Percentiles rank a stretch among this genome's conserved stretches.
phyloP scores from a whole-genome alignment of 2,888 invertebrate genomes.

The Barypeithes pellucidus region DNA sequence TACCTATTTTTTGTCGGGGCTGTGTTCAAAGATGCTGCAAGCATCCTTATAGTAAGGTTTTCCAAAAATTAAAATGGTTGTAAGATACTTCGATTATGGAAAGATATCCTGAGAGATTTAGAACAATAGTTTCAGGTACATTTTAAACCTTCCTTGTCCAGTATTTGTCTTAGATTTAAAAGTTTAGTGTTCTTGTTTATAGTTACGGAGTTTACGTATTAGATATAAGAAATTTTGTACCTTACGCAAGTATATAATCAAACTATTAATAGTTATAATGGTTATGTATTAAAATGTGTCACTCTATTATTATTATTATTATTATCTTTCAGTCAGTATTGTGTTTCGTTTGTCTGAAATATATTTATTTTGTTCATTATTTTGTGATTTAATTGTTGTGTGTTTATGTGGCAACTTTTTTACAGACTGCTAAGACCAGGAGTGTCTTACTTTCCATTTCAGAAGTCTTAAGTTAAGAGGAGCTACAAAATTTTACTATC shows the following conservation, averaged over 20 bases:
- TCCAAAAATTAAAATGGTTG: too few species aligned
- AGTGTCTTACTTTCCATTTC: too few species aligned
- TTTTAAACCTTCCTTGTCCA: constrained; percentile 13
- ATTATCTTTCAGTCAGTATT: constrained; percentile 30
- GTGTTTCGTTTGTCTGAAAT: constrained; percentile 43
- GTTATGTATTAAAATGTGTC: constrained; percentile 33
- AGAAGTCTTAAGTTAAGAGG: background rate
- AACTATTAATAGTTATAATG: constrained; percentile 7
- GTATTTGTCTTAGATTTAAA: background rate
- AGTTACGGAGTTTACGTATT: constrained; percentile 9
- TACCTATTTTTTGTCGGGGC: too few species aligned
- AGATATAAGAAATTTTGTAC: constrained; percentile 27
- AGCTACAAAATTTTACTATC: too few species aligned
- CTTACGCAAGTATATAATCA: constrained; percentile 22
- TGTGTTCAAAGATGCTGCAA: too few species aligned
- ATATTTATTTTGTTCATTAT: constrained; percentile 47
- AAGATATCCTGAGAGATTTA: background rate
- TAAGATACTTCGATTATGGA: too few species aligned
- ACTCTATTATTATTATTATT: constrained; percentile 28
- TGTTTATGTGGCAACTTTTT: background rate
- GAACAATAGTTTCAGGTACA: background rate
- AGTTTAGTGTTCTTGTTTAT: constrained; percentile 6
- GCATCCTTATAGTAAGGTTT: too few species aligned
- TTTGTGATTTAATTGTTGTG: constrained; percentile 38
- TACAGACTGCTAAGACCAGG: background rate